Evolutionary conservation across 35 echinoderm and acorn worm species (phyloP), one percentile per base, ranked within the genome.

Genomic region (Ptychodera flava): DNA sequence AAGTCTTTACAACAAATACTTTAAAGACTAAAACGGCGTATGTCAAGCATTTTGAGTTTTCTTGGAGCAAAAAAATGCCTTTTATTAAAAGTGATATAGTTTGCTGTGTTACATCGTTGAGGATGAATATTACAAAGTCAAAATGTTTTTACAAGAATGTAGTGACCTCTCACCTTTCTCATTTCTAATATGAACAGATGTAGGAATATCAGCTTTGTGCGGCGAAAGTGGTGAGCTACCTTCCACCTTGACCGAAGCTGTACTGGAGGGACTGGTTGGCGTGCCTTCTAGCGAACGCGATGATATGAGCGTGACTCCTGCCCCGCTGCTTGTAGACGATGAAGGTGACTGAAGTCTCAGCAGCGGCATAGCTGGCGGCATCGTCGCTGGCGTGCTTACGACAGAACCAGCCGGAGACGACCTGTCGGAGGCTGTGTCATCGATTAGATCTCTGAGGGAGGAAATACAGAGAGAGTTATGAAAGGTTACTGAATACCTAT

Each of bases 331-430:
- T n/a, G 87, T 33, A n/a, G 76, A 78, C 0, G 83, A 85, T 33
- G 52, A 86, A 33, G 89, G 89, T 1, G 89, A 36, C 35, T 82
- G 83, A 12, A 37, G 53, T 10, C 90, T 88, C 35, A 99, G 85
- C 53, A 99, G 91, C 33, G 96, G 96, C 96, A 99, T 99, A 16
- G 96, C 93, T 36, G 96, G 96, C 31, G 96, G 85, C 79, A 34
- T 77, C 28, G 85, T 36, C 33, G 92, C 37, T 32, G 88, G 80
- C 15, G 88, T 33, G 28, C 36, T 90, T 80, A 36, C 81, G 36
- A 76, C 78, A 15, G 76, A 32, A 16, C 76, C n/a, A 31, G 35
- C 64, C 31, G 77, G 31, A 0, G 86, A 88, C 0, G 86, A 88
- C 16, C 76, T 81, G 34, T 90, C 88, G 0, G 82, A 81, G 34